Percentiles rank a stretch among this genome's conserved stretches.
Evolutionary conservation across 1,140 invertebrate species (phyloP).

Genomic region (Batillaria attramentaria): DNA sequence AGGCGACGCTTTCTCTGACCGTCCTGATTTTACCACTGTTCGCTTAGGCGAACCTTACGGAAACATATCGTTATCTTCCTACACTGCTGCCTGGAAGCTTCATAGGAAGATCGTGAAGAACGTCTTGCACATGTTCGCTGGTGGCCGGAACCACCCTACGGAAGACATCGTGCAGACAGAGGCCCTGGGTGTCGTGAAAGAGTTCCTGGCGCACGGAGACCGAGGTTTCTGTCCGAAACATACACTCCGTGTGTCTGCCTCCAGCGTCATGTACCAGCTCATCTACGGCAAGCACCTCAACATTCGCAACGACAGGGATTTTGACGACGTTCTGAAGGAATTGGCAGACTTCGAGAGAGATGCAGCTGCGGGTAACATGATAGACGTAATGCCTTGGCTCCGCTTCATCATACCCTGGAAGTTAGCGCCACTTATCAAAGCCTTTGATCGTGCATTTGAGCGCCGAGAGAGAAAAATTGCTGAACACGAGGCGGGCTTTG

Average conservation of each 20-base stretch:
- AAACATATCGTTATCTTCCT: slow-evolving; percentile 31
- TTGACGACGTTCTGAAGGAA: slow-evolving; percentile 28
- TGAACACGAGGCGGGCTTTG: slow-evolving; percentile 30
- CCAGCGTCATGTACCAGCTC: slow-evolving; percentile 48
- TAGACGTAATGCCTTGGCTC: slow-evolving; percentile 47
- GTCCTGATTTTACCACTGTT: slow-evolving; percentile 39
- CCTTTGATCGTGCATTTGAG: no score
- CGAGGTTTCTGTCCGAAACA: slow-evolving; percentile 41
- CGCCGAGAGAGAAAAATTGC: slow-evolving; percentile 12
- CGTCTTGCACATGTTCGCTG: slow-evolving; percentile 39
- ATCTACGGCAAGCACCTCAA: slow-evolving; percentile 39
- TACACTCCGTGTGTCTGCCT: slow-evolving; percentile 25
- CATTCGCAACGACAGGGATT: slow-evolving; percentile 19
- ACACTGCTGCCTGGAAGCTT: slow-evolving; percentile 30
- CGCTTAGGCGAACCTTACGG: slow-evolving; percentile 23
- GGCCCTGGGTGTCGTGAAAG: slow-evolving; percentile 27
- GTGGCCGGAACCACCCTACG: slow-evolving; percentile 24
- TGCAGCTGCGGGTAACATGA: slow-evolving; percentile 29
- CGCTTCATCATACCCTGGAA: slow-evolving; percentile 34
- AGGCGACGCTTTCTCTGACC: slow-evolving; percentile 43
- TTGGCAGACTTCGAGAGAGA: slow-evolving; percentile 2
- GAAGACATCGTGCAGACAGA: slow-evolving; percentile 40
- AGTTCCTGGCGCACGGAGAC: slow-evolving; percentile 25
- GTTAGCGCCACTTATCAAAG: slow-evolving; percentile 12
- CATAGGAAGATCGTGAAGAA: slow-evolving; percentile 41